A percentile compares a stretch with the other conserved stretches of the same genome.
Evolutionary conservation across 1,140 invertebrate genomes (phyloP).

Genomic region (Riptortus pedestris): DNA sequence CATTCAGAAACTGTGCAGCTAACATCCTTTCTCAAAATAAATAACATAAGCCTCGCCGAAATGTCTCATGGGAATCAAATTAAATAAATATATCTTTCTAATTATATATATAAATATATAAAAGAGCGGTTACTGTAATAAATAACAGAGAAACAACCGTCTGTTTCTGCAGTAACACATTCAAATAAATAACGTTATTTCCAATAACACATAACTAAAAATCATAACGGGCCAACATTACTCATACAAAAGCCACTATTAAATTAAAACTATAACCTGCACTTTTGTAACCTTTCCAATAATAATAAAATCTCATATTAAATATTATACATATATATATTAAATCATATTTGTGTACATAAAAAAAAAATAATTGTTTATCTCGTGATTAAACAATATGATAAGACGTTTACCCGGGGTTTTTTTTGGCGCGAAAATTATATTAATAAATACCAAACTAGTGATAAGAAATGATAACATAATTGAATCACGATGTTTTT

Average conservation of each 20-base stretch:
- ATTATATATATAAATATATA: too few species aligned
- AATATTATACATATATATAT: background rate
- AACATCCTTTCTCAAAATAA: background rate
- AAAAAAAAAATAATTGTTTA: background rate
- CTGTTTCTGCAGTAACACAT: too few species aligned
- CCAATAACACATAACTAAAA: too few species aligned
- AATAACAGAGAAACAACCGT: too few species aligned
- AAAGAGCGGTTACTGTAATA: too few species aligned
- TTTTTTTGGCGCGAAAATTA: background rate
- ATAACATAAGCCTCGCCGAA: background rate
- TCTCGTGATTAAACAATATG: background rate
- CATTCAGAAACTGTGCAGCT: constrained; percentile 6
- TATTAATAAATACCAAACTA: background rate
- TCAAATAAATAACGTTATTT: too few species aligned
- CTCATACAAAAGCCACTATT: background rate
- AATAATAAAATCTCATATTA: background rate
- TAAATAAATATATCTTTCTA: background rate
- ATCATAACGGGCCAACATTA: background rate
- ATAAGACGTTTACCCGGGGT: background rate
- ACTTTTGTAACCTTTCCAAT: background rate
- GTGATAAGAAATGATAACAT: too few species aligned
- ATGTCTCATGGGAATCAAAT: constrained; percentile 19
- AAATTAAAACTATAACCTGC: background rate
- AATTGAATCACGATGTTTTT: too few species aligned
- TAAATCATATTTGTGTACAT: background rate